Evolutionary conservation across 1,140 invertebrate genomes (phyloP), one percentile per base, ranked within the genome.

Genomic region (Drosophila watanabei): DNA sequence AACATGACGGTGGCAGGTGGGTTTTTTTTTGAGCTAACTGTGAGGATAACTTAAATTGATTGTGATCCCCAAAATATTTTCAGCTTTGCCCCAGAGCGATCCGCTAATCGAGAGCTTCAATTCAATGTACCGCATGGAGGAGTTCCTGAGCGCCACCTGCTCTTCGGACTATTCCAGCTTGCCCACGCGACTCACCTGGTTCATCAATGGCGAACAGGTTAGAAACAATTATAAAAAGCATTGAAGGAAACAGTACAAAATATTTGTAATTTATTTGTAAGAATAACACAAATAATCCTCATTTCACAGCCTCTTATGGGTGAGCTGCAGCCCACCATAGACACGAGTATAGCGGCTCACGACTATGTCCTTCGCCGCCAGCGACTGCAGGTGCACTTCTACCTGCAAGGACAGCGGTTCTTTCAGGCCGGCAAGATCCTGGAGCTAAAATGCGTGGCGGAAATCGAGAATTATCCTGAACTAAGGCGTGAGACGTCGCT

Each of bases 1-100:
- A 95, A 95, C 70, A 95, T 95, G 94, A 95, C 95, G 43, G 94
- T 95, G 72, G 95, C 95, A 89, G 95, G 95, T 95, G 80, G 93
- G 82, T 54, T 39, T 7, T 8, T 8, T 2, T 9, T 30, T 24
- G 9, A 9, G 1, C 2, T 28, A n/a, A 8, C 14, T 28, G 6
- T 20, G 30, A 14, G 14, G 14, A 24, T 13, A 16, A 16, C 10
- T 13, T 4, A 10, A 1, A 24, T 30, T 32, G 6, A 39, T 48
- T 37, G 11, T 2, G 62, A 64, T 79, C 43, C n/a, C 58, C n/a
- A 2, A 16, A 56, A 32, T 46, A 4, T 0, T 41, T 51, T 1
- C 82, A 95, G 95, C 94, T 20, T 93, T 95, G 90, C 95, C 95
- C 59, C 93, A 94, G 73, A 93, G 93, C 85, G 94, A 95, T 61